phyloP scores from a whole-genome alignment of 2,888 invertebrate genomes.

The Brenthis ino region DNA sequence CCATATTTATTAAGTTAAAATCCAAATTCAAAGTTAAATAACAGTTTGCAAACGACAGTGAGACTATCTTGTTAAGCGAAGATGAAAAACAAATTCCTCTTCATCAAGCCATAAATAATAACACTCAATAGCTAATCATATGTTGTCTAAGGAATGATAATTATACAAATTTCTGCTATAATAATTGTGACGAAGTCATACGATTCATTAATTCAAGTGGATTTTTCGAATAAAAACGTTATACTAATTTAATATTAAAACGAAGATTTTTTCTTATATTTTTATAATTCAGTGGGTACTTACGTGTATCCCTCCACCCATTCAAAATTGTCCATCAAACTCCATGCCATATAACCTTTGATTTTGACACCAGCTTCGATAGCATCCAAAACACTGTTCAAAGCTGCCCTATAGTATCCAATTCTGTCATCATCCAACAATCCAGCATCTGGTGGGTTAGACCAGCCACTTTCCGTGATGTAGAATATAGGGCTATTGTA shows the following conservation, averaged over 20 bases:
- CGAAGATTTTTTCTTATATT: background rate
- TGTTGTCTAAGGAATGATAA: too few species aligned
- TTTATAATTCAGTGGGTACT: constrained; percentile 45
- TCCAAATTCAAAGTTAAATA: too few species aligned
- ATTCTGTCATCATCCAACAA: constrained; percentile 73
- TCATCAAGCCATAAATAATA: too few species aligned
- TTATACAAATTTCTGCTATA: too few species aligned
- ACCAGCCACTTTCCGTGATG: constrained; percentile 84
- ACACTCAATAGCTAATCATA: too few species aligned
- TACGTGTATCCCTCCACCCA: constrained; percentile 82
- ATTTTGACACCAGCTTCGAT: constrained; percentile 73
- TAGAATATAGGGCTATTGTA: constrained; percentile 80
- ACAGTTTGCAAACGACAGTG: too few species aligned
- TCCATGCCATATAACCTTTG: constrained; percentile 83
- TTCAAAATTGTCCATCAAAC: constrained; percentile 85
- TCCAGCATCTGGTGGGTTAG: constrained; percentile 52
- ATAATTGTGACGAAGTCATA: background rate
- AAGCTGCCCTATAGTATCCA: constrained; percentile 66
- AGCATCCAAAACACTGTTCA: constrained; percentile 66
- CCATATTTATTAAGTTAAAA: too few species aligned
- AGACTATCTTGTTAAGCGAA: too few species aligned
- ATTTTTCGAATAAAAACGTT: too few species aligned
- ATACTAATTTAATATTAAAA: too few species aligned
- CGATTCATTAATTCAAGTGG: too few species aligned
- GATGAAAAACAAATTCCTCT: too few species aligned